Base-by-base conservation (phyloP, 2,113 vertebrate species). In the Pionites leucogaster region DNA sequence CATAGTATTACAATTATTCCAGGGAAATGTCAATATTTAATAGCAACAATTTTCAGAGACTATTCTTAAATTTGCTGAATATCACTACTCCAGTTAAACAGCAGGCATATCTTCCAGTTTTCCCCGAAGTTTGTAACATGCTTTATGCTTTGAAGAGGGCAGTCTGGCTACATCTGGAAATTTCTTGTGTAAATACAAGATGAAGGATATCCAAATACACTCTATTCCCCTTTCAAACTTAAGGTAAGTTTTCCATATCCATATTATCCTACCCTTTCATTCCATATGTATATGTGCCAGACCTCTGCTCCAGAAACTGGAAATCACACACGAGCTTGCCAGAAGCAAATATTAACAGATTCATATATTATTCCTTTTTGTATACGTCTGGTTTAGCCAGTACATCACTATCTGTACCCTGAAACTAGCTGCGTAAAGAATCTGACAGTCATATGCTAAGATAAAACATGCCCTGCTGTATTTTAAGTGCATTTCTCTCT, bases 141-240 rank as follows among this genome's bases (percentile, higher is more conserved):
- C 39, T 65, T 95, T 37, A 46, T 88, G 71, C 94, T 97, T 97
- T 97, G 94, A 97, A 97, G 86, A 95, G 72, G 91, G 90, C 72
- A 92, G 88, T 90, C 92, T 97, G 92, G 83, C 95, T 96, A 92
- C 95, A 95, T 97, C 96, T 97, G 96, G 95, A 97, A 91, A 95
- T 92, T 94, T 97, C 94, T 97, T 97, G 75, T 95, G 67, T 97
- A 97, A 97, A 97, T 97, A 97, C 47, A 91, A 97, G 90, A 95
- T 95, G 96, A 97, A 97, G 92, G 95, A 86, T 96, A 93, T 94
- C 95, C 95, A 97, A 97, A 96, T 97, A 97, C 29, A 95, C 94
- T 95, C 77, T 97, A 94, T 92, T 96, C 82, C 92, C 88, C 70
- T 97, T 97, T 97, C 95, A 96, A 96, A 96, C 96, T 94, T 72